phyloP scores from a whole-genome alignment of 1,140 invertebrate genomes.

The Musca vetustissima region DNA sequence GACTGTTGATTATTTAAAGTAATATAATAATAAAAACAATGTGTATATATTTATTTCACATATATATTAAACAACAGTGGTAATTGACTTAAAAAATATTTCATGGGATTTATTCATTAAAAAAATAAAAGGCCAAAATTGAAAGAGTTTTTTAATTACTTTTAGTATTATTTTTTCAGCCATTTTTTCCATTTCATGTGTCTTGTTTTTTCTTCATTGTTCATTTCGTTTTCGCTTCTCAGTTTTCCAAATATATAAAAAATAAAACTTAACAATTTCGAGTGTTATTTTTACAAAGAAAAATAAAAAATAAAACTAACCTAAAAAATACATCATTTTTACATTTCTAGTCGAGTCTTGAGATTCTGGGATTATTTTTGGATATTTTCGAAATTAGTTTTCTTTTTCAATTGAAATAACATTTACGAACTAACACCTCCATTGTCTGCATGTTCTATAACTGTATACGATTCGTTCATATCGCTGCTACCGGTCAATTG shows the following conservation, averaged over 20 bases:
- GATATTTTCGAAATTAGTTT: background rate
- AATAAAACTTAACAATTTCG: conserved; percentile 4
- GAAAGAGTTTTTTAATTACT: too few species aligned
- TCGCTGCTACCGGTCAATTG: conserved; percentile 11
- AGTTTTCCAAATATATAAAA: too few species aligned
- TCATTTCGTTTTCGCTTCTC: too few species aligned
- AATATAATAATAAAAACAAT: too few species aligned
- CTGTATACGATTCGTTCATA: conserved; percentile 7
- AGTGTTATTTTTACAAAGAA: background rate
- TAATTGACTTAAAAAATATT: conserved; percentile 13
- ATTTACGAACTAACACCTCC: conserved; percentile 14
- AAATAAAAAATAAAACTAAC: background rate
- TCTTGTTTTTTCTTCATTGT: too few species aligned
- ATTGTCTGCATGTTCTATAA: conserved; percentile 9
- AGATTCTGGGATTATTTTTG: background rate
- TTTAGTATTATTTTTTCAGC: too few species aligned
- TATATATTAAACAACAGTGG: conserved; percentile 7
- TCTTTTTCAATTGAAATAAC: background rate
- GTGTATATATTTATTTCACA: too few species aligned
- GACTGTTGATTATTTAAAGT: too few species aligned
- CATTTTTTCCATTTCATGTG: too few species aligned
- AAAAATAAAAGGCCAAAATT: background rate
- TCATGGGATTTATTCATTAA: background rate
- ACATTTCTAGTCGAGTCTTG: background rate
- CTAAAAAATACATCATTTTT: too few species aligned